A percentile compares a stretch with the other conserved stretches of the same genome.
Conservation (phyloP, 2,888 invertebrate genomes). For the Oligia latruncula region DNA sequence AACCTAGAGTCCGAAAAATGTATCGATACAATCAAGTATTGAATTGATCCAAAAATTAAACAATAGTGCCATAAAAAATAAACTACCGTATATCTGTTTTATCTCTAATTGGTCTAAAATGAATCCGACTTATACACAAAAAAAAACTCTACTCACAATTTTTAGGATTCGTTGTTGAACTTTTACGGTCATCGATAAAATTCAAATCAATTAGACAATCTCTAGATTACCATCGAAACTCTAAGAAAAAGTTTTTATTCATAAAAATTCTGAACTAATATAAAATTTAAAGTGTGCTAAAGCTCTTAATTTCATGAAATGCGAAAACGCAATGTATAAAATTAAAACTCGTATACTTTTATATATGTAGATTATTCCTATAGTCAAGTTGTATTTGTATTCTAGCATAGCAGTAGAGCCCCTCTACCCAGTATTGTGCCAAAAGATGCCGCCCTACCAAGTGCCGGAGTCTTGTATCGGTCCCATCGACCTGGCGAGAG, state of each 20-base stretch:
- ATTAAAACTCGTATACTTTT: background rate
- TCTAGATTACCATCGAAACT: no score
- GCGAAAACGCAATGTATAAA: background rate
- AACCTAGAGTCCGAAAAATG: conserved; percentile 6
- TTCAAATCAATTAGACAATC: no score
- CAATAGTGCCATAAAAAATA: background rate
- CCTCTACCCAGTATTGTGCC: conserved; percentile 93
- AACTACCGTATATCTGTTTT: no score
- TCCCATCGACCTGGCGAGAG: conserved; percentile 95
- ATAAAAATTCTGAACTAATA: background rate
- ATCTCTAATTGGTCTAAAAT: no score
- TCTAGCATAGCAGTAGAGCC: conserved; percentile 97
- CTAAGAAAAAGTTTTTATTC: background rate
- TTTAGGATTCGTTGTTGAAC: background rate
- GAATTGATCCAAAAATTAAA: background rate
- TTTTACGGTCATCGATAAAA: background rate
- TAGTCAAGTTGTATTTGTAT: conserved; percentile 29
- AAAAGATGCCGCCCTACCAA: conserved; percentile 88
- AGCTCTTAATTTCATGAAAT: no score
- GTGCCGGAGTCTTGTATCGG: conserved; percentile 87
- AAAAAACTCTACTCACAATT: no score
- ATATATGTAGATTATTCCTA: background rate
- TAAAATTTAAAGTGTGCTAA: background rate
- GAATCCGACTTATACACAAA: no score
- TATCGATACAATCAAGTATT: background rate